Evolutionary conservation across 2,797 vertebrate species (phyloP), one percentile per base, ranked within the genome.

Genomic region (Lepus oiostolus): DNA sequence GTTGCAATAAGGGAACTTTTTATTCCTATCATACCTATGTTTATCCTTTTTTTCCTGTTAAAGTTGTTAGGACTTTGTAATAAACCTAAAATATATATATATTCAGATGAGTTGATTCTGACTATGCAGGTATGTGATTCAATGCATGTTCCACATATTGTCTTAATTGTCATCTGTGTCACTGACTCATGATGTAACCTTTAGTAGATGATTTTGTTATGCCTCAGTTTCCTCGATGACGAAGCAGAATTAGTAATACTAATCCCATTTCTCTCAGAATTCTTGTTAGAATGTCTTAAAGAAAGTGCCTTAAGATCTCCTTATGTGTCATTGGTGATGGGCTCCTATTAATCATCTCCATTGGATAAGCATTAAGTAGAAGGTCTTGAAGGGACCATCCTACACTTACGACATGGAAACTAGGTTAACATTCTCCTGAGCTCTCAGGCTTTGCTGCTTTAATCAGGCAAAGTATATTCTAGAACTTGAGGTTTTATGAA

Each of bases 121-220:
- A 88, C 74, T 82, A 17, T 86, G 28, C 47, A 86, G 80, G n/a
- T 74, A n/a, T 50, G 5, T 96, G 92, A 96, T 81, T 96, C 88
- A 97, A 72, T 72, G 22, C 47, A 22, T 54, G 79, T 16, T 75
- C 38, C 75, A 11, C 47, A 52, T n/a, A 35, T 7, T 38, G 24
- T 58, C 28, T 52, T 92, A 60, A 50, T 14, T 84, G 47, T 88
- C 82, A 75, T 86, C 67, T 86, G 70, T 93, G 58, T 90, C 26
- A 67, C 58, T 97, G 97, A 97, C 81, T 97, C 96, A 97, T 35
- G n/a, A 32, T 60, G 1, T 67, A 87, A 96, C 88, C 95, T 96
- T 97, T 87, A 97, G 54, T 65, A 84, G 83, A 92, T 95, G 67
- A 94, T 58, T 92, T 62, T 91, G 42, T 82, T 75, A 42, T 94